Evolutionary conservation across 2,113 vertebrate species (phyloP).

Genomic region (Vicugna pacos): DNA sequence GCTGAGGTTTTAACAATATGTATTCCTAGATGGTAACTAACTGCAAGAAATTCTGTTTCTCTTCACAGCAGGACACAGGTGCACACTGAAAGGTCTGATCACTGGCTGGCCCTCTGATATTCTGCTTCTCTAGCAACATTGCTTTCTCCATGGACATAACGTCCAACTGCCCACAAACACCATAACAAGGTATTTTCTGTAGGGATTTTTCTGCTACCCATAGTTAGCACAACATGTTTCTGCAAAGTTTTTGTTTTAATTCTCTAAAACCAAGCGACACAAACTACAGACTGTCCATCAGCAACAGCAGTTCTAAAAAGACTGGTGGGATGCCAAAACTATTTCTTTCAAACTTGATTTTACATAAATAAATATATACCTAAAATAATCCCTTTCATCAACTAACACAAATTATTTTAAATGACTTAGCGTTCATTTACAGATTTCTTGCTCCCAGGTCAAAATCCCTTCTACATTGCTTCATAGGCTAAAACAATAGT

Average conservation of each 20-base stretch:
- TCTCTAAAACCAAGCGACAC: conserved; percentile 14
- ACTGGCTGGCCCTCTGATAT: background rate
- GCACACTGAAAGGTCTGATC: background rate
- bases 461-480: conserved; percentile 48
- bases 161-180: background rate
- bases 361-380: background rate
- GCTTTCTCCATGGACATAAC: background rate
- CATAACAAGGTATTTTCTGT: background rate
- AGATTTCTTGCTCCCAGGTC: conserved; percentile 25
- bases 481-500: background rate
- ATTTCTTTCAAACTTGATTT: conserved; percentile 50
- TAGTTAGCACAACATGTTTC: background rate
- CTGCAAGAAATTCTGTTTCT: background rate
- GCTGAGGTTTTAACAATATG: background rate
- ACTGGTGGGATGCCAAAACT: background rate
- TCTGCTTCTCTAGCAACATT: background rate
- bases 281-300: background rate
- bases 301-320: background rate
- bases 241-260: conserved; percentile 18
- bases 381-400: conserved; percentile 7
- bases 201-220: background rate
- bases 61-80: background rate
- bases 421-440: background rate
- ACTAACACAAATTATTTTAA: conserved; percentile 26
- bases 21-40: background rate